Conservation (phyloP, 2,797 vertebrate species). For the Poeciliopsis presidionis region DNA sequence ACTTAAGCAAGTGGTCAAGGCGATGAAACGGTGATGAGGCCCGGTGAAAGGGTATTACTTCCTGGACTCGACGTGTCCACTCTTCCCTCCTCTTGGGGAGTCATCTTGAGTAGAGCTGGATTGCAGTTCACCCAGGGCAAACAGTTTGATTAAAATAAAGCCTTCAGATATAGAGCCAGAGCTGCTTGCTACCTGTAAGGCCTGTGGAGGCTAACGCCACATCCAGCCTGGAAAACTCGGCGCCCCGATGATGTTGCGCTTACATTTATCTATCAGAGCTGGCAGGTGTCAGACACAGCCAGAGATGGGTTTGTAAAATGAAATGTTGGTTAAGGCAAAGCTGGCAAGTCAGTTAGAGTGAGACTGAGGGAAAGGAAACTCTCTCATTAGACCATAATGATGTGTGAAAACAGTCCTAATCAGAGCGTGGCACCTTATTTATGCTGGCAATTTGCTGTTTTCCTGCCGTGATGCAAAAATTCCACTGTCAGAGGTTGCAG, state of each 20-base stretch:
- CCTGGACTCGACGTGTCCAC: conserved; percentile 33
- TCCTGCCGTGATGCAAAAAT: conserved; percentile 71
- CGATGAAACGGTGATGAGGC: conserved; percentile 49
- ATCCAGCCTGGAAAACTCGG: conserved; percentile 57
- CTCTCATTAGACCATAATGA: conserved; percentile 83
- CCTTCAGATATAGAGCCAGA: conserved; percentile 62
- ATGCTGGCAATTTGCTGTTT: conserved; percentile 83
- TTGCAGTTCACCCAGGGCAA: conserved; percentile 54
- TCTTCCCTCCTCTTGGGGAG: conserved; percentile 24
- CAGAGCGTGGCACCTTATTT: conserved; percentile 82
- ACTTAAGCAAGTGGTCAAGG: conserved; percentile 68
- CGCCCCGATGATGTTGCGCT: conserved; percentile 65
- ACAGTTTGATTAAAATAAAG: conserved; percentile 67
- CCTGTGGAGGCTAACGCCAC: conserved; percentile 59
- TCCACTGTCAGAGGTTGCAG: conserved; percentile 66
- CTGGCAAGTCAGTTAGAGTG: conserved; percentile 35
- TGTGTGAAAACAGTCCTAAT: conserved; percentile 83
- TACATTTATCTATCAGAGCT: conserved; percentile 78
- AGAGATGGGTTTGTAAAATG: conserved; percentile 56
- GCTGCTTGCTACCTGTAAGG: conserved; percentile 59
- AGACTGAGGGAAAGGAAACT: conserved; percentile 61
- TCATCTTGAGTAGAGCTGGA: conserved; percentile 45
- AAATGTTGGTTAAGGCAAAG: conserved; percentile 50
- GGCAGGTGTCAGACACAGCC: conserved; percentile 72
- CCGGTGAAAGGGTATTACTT: conserved; percentile 65